Base-by-base conservation (phyloP, 2,888 invertebrate species). In the Metopia argyrocephala region DNA sequence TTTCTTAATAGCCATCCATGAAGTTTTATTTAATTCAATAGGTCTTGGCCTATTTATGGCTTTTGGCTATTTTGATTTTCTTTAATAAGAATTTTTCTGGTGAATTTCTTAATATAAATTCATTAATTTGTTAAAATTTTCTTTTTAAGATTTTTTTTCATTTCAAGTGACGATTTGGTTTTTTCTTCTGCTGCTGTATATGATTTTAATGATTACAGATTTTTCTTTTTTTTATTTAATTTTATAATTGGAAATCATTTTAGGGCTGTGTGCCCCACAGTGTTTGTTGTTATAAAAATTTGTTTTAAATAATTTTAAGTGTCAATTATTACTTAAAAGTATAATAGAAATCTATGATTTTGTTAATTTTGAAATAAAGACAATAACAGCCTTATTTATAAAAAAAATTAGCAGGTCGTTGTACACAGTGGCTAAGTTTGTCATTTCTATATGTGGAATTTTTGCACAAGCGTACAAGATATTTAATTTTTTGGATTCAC, bases 21-120 rank as follows among this genome's bases (percentile, higher is more conserved):
- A 61, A 21, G 38, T 54, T 68, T 50, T 3, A 18, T 31, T 48
- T 1, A 28, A 62, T 52, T 48, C 2, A 28, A 62, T 57, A 64
- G 45, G 12, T 68, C 27, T 73, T 23, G 56, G 48, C 52, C 57
- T 21, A 65, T 70, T 81, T 61, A 74, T 61, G 28, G 54, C 46
- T 69, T 69, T 68, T 20, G 64, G 64, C 57, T 68, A 38, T 68
- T 76, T 52, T 38, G n/a, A 57, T 57, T 76, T 38, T n/a, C n/a
- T 38, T 65, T 62, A 75, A 46, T 54, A 66, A 28, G 62, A 50
- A 75, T 57, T 75, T n/a, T 74, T 69, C 64, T 74, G 52, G 21
- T 61, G 38, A 65, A 71, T 64, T 20, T 52, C 18, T 62, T 59
- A 48, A 64, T 64, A 62, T 46, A 52, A 45, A 68, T 52, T 23